A percentile compares a stretch with the other conserved stretches of the same genome.
These are phyloP conservation scores for Capromys pilorides DNA, from an alignment of 2,797 vertebrate genomes.

Conservation along the genomic window DNA sequence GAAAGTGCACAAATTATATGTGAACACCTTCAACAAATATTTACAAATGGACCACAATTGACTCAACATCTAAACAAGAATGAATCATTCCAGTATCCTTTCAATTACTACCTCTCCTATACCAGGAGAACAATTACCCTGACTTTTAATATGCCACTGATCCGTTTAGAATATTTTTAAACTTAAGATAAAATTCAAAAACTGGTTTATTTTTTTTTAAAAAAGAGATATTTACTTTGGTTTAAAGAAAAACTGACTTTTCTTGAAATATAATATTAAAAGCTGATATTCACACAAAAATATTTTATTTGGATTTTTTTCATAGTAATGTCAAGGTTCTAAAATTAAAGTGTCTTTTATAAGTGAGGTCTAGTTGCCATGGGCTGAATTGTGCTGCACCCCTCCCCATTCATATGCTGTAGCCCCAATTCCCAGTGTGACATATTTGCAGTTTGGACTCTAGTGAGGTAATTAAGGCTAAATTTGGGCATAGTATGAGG, in stretches of 20 bases:
- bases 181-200: not conserved
- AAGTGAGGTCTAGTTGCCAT: not conserved
- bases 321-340: not conserved
- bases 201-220: not conserved
- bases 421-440: not conserved
- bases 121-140: not conserved
- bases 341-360: constrained; percentile 40
- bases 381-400: not conserved
- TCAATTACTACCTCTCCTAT: not conserved
- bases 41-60: constrained; percentile 34
- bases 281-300: not conserved
- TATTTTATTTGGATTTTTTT: constrained; percentile 3
- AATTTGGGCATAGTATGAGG: not conserved
- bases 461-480: constrained; percentile 24
- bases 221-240: not conserved
- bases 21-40: constrained; percentile 5
- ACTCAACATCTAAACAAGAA: not conserved
- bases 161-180: not conserved
- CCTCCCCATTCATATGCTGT: not conserved
- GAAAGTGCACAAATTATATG: not conserved
- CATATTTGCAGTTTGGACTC: not conserved
- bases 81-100: not conserved
- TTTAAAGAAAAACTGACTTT: not conserved
- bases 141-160: constrained; percentile 26
- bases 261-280: constrained; percentile 21